Evolutionary conservation across 2,113 vertebrate genomes (phyloP), one percentile per base, ranked within the genome.

Genomic region (Mugil cephalus): DNA sequence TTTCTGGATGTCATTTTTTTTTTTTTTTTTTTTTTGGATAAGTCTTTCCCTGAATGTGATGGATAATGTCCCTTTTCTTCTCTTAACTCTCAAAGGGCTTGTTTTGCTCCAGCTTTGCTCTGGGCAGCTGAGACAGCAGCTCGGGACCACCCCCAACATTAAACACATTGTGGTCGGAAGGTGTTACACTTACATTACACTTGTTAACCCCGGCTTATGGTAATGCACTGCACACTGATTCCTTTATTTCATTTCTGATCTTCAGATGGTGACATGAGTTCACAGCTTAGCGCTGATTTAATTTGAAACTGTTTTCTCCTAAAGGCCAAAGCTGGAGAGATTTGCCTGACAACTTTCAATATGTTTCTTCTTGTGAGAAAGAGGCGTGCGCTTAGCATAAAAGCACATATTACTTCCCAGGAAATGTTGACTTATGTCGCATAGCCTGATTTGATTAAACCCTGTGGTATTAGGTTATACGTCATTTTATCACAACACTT

Each of bases 81-180:
- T 39, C 79, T 47, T 8, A 7, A 45, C 53, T 72, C 48, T 85
- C 24, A 77, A 86, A 90, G 89, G 85, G 45, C 61, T 80, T 34
- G 17, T 85, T 21, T 7, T 79, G 50, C 40, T 89, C 12, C 69
- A 82, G 46, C 48, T 91, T 46, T 64, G 89, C 36, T 19, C 15
- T 0, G 19, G 46, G 63, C 69, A 64, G 2, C 35, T 76, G 42
- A 67, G 17, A 52, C 67, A 78, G 4, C 85, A 84, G 56, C 67
- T 77, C 13, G 93, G 93, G 17, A 95, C 94, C 0, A 94, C 94
- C 1, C 85, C 89, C 9, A 88, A 95, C 83, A 81, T 95, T 35
- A 91, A 90, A 55, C 80, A 92, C 69, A 95, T 94, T 15, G 93
- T 91, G 69, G 74, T 91, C 15, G 93, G 93, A 53, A 85, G 94